Evolutionary conservation across 2,113 vertebrate species (phyloP).

Genomic region (Percina caprodes): DNA sequence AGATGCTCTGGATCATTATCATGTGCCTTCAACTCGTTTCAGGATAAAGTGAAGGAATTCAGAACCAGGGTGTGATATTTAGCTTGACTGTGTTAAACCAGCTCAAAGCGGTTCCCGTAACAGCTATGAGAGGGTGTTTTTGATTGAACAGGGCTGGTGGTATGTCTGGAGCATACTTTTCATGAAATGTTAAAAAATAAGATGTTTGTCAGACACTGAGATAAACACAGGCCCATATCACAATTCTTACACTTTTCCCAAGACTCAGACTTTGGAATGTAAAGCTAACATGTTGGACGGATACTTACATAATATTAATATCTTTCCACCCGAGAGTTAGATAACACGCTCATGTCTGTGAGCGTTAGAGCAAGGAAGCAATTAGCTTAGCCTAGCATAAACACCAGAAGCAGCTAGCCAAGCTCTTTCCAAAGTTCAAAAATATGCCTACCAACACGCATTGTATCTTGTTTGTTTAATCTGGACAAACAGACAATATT

Average conservation of each 20-base stretch:
- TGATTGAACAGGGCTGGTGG: constrained; percentile 28
- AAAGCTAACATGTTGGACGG: neutral
- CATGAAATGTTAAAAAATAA: neutral
- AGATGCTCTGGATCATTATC: constrained; percentile 55
- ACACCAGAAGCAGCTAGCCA: neutral
- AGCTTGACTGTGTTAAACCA: constrained; percentile 50
- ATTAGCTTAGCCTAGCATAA: neutral
- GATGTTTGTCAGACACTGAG: neutral
- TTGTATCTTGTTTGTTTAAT: too few species aligned
- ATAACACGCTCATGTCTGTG: neutral
- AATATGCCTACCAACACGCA: too few species aligned
- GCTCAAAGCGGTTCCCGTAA: constrained; percentile 60
- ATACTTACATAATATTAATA: neutral
- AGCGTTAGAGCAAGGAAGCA: neutral
- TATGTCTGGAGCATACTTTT: neutral
- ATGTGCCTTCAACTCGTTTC: constrained; percentile 49
- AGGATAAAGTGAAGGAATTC: constrained; percentile 69
- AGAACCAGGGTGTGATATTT: constrained; percentile 60
- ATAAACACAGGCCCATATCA: neutral
- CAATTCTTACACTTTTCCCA: neutral
- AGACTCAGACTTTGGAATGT: too few species aligned
- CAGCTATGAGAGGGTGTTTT: constrained; percentile 27
- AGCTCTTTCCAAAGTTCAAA: too few species aligned
- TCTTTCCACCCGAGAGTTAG: neutral
- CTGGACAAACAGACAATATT: too few species aligned